A percentile compares a stretch with the other conserved stretches of the same genome.
Conservation (phyloP, 2,113 vertebrate genomes). For the Gopherus evgoodei region DNA sequence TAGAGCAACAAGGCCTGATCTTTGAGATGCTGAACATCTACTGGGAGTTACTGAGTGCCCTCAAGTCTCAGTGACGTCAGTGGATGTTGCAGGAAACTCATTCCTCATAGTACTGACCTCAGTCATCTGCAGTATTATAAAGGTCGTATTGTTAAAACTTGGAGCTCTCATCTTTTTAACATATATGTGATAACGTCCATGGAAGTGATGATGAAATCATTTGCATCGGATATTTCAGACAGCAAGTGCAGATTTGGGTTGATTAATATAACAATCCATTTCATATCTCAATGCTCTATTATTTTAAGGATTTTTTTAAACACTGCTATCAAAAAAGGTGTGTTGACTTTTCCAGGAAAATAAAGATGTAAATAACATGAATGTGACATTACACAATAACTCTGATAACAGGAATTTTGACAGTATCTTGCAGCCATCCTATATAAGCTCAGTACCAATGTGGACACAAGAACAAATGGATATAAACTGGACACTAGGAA, state of each 20-base stretch:
- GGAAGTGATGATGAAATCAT: neutral
- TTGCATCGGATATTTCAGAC: neutral
- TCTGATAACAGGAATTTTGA: neutral
- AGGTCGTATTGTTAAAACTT: neutral
- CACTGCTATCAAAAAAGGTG: neutral
- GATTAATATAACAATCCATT: neutral
- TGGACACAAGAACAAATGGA: too few relatives aligned
- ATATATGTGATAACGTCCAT: neutral
- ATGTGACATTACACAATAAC: neutral
- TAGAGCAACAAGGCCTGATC: neutral
- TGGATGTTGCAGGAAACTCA: neutral
- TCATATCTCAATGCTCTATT: neutral
- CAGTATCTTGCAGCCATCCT: neutral
- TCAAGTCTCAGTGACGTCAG: neutral
- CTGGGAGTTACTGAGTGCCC: neutral
- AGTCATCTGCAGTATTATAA: rapidly evolving
- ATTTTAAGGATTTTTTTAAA: neutral
- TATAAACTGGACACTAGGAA: too few relatives aligned
- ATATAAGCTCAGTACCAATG: too few relatives aligned
- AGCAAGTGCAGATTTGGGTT: neutral
- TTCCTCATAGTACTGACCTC: neutral
- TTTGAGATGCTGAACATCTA: neutral
- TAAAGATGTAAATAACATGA: neutral
- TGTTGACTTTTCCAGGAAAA: rapidly evolving
- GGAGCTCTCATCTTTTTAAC: neutral